Conservation (phyloP, 2,888 invertebrate species). For the Macrosoma leucophasiata region DNA sequence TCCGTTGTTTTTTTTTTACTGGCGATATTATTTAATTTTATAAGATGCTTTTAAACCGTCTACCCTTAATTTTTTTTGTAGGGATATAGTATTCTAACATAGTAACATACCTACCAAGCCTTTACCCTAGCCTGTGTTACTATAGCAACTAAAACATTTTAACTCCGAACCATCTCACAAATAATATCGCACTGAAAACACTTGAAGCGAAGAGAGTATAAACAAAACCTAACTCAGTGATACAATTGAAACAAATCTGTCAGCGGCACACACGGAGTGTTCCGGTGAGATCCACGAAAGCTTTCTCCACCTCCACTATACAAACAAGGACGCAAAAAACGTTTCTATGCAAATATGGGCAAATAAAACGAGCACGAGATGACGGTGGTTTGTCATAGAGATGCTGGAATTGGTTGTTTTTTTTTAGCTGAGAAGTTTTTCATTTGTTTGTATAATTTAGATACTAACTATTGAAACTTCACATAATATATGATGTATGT, state of each 20-base stretch:
- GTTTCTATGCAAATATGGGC: conserved; percentile 74
- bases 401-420: conserved; percentile 22
- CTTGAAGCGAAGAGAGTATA: conserved; percentile 8
- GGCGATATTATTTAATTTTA: too few species aligned
- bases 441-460: too few species aligned
- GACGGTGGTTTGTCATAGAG: conserved; percentile 36
- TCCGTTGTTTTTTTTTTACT: too few species aligned
- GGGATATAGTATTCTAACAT: too few species aligned
- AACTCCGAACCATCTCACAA: conserved; percentile 7
- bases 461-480: too few species aligned
- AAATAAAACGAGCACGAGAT: conserved; percentile 69
- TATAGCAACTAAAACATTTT: background rate
- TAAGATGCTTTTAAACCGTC: too few species aligned
- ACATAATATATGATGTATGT: too few species aligned
- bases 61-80: too few species aligned
- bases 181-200: conserved; percentile 9
- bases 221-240: conserved; percentile 5
- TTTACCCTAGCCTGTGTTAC: background rate
- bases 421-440: too few species aligned
- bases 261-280: conserved; percentile 44
- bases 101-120: background rate
- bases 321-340: conserved; percentile 74
- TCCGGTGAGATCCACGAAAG: conserved; percentile 46
- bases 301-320: conserved; percentile 67
- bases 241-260: conserved; percentile 61